These are phyloP conservation scores for Mastomys natalensis DNA, from an alignment of 2,113 vertebrate species.

Conservation along the genomic window DNA sequence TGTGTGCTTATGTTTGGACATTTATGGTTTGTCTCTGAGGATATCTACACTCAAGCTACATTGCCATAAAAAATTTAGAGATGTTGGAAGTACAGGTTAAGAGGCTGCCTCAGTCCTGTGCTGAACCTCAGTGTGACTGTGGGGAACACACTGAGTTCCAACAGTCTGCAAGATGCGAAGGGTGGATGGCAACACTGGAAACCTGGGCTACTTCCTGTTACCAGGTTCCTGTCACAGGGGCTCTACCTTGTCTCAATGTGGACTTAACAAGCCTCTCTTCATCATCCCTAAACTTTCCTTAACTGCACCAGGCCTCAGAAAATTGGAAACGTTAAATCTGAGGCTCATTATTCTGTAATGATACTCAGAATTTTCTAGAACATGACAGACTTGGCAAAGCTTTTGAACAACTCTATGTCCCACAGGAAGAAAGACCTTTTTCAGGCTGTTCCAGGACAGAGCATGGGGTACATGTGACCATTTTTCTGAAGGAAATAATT, in stretches of 20 bases:
- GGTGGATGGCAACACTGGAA: too few species aligned
- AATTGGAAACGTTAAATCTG: constrained; percentile 47
- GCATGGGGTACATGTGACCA: background rate
- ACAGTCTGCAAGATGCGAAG: background rate
- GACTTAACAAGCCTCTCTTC: background rate
- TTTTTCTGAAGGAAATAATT: constrained; percentile 73
- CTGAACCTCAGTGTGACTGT: background rate
- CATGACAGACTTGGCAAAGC: constrained; percentile 52
- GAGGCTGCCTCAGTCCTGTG: background rate
- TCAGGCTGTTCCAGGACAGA: constrained; percentile 27
- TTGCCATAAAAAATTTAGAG: background rate
- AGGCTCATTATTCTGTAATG: constrained; percentile 63
- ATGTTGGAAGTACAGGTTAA: background rate
- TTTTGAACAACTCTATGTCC: constrained; percentile 32
- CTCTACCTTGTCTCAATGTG: background rate
- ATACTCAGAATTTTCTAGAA: constrained; percentile 63
- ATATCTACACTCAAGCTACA: background rate
- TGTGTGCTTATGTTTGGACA: background rate
- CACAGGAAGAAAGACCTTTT: constrained; percentile 65
- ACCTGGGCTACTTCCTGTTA: fast-evolving
- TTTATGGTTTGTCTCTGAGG: constrained; percentile 27
- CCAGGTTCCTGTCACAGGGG: fast-evolving
- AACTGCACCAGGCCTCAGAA: constrained; percentile 27
- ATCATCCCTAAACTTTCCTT: background rate
- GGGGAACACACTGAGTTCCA: background rate